Base-by-base conservation (phyloP, 2,113 vertebrate genomes). In the Aythya baeri region DNA sequence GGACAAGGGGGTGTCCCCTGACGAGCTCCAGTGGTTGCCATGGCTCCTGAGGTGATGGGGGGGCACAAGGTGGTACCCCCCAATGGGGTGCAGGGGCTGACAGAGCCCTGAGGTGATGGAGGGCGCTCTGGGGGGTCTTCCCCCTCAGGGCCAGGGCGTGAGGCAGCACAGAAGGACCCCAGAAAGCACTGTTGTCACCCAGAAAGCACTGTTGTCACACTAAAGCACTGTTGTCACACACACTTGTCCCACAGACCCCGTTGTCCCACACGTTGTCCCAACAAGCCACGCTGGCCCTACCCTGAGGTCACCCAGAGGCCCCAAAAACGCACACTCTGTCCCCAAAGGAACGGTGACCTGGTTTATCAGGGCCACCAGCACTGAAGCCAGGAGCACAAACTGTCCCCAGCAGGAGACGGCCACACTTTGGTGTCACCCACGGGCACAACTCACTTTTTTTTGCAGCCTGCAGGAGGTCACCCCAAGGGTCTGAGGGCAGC, bases 271-370 rank as follows among this genome's bases (percentile, higher is more conserved):
- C 3, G 20, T 22, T 22, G 27, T 16, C 34, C 41, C 49, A 15
- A 15, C 0, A 2, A 41, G 34, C 68, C 27, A 12, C 3, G 7
- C 4, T 2, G 29, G 32, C 27, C 63, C 27, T 49, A 10, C 18
- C 32, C 72, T 26, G 57, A 23, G 36, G 36, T 67, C 49, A 49
- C 34, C 32, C 2, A 1, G 27, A 32, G 71, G 26, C 44, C n/a
- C 46, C 58, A 3, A 5, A 21, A 25, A 59, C 65, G 43, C 52
- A 29, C 15, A 0, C 27, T 50, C 0, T 0, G 34, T 46, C 44
- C 55, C 3, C 2, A 46, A 65, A 36, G 52, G 54, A 11, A 26
- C 3, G 16, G 44, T 20, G 31, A 7, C 0, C 0, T 2, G 13
- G 31, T 54, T 31, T 58, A 10, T 21, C 36, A 26, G 57, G 32